Evolutionary conservation across 92 coral and sea anemone genomes (phyloP).

Genomic region (Chrysogorgia sp.): DNA sequence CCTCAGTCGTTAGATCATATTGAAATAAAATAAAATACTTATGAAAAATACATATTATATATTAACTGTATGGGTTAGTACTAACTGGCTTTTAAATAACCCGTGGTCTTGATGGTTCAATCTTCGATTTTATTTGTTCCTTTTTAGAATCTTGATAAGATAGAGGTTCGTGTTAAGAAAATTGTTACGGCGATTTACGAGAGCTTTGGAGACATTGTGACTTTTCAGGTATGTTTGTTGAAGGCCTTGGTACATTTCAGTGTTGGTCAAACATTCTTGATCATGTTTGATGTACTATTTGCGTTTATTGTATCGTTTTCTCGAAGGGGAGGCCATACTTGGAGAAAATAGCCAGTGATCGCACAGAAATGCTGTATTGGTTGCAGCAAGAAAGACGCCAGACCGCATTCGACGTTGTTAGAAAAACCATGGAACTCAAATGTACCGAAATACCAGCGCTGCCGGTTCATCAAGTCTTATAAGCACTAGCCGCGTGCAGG

Average conservation of each 20-base stretch:
- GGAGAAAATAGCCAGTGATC: conserved; percentile 83
- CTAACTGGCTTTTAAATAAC: too few species aligned
- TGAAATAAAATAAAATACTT: too few species aligned
- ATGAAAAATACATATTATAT: too few species aligned
- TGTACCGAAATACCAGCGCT: neutral
- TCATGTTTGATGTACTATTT: too few species aligned
- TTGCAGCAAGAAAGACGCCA: conserved; percentile 92
- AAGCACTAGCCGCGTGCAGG: neutral
- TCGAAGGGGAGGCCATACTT: conserved; percentile 87
- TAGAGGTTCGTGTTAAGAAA: conserved; percentile 72
- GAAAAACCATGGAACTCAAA: conserved; percentile 23
- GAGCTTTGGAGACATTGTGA: conserved; percentile 78
- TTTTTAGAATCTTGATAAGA: conserved; percentile 65
- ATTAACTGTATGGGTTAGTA: too few species aligned
- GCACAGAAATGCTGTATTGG: conserved; percentile 99
- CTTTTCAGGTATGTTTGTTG: conserved; percentile 74
- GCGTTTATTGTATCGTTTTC: neutral
- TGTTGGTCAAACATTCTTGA: neutral
- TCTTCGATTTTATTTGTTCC: neutral
- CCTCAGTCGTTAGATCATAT: too few species aligned
- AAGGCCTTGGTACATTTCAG: neutral
- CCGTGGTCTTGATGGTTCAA: too few species aligned
- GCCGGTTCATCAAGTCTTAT: conserved; percentile 25
- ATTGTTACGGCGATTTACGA: conserved; percentile 69
- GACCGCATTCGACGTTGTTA: conserved; percentile 66